Evolutionary conservation across 2,888 invertebrate species (phyloP).

Genomic region (Clistopyga incitator): DNA sequence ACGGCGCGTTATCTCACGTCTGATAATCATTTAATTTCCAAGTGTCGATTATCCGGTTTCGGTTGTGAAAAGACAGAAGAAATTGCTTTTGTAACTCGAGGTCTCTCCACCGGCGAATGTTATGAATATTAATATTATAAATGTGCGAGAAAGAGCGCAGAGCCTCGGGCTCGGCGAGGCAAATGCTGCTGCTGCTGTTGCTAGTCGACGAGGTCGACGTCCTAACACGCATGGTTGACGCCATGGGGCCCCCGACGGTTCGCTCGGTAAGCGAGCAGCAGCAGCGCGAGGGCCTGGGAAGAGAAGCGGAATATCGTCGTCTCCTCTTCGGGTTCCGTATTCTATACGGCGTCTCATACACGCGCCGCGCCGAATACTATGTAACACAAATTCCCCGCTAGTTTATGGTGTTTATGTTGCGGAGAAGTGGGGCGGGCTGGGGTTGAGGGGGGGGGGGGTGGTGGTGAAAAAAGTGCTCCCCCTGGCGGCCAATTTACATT

Average conservation of each 20-base stretch:
- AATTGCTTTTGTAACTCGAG: background rate
- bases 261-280: constrained; percentile 58
- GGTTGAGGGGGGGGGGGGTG: too few species aligned
- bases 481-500: constrained; percentile 30
- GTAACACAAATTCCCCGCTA: constrained; percentile 13
- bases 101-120: background rate
- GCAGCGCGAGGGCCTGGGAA: constrained; percentile 44
- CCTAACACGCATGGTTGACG: constrained; percentile 83
- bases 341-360: constrained; percentile 2
- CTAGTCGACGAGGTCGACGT: constrained; percentile 80
- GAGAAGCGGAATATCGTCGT: constrained; percentile 56
- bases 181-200: constrained; percentile 69
- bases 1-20: too few species aligned
- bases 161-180: constrained; percentile 61
- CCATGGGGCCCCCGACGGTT: constrained; percentile 77
- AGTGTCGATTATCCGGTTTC: background rate
- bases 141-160: constrained; percentile 37
- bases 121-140: background rate
- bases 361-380: constrained; percentile 15
- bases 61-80: background rate
- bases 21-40: background rate
- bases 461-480: constrained; percentile 31
- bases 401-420: constrained; percentile 6
- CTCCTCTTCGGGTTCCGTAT: constrained; percentile 3
- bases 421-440: too few species aligned